Base-by-base conservation (phyloP, 2,888 invertebrate species). In the Plebejus anna region DNA sequence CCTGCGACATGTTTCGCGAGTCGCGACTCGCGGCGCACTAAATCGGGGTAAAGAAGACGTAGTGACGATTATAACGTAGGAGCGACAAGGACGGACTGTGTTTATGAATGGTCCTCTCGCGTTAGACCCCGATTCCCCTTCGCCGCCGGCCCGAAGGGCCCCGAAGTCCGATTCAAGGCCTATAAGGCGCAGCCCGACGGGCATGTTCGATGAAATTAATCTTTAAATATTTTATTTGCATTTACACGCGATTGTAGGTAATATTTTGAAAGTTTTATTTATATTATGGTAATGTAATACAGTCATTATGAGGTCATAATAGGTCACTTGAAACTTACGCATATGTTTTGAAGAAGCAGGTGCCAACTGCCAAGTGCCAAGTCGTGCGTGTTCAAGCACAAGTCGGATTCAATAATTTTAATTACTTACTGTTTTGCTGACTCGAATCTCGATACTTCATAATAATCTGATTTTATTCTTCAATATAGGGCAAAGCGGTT, bases 1-100 rank as follows among this genome's bases (percentile, higher is more conserved):
- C 59, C 7, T 59, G 59, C 59, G 59, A 61, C 61, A 61, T 61
- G 61, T 61, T 61, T 61, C 61, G 28, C 61, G 11, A 61, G 2
- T 22, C 7, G 22, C 59, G 22, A 59, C 4, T 22, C 7, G 22
- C 59, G 22, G 28, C 4, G 22, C 22, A 28, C 61, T 61, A 28
- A 61, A 28, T 28, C 28, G 11, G 59, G 59, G 61, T 28, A 61
- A 28, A 22, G 61, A 28, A 61, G 61, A 61, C 61, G 61, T 3
- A 11, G 1, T 22, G 4, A 61, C 61, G 28, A 61, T 61, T 59
- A 22, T 61, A 28, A 61, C 28, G 61, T 61, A 61, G 61, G 61
- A 61, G 61, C 4, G 61, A 61, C 22, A 28, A 28, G 22, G 28
- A 22, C 28, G 6, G 61, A 1, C 61, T 61, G 11, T 61, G 22